Evolutionary conservation across 2,888 invertebrate genomes (phyloP).

Genomic region (Dinocampus coccinellae): DNA sequence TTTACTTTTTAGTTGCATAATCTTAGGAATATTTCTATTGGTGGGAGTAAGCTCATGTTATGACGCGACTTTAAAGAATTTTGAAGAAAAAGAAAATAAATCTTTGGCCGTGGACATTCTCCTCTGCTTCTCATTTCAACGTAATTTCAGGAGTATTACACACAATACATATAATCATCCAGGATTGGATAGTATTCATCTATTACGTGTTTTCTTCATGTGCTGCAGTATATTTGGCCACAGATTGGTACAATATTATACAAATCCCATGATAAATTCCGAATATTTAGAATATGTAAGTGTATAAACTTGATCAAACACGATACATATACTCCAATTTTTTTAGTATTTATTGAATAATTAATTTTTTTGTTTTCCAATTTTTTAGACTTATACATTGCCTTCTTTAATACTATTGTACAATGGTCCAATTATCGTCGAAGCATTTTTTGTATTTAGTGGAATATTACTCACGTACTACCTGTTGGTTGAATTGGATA

Average conservation of each 20-base stretch:
- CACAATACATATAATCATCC: conserved; percentile 46
- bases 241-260: conserved; percentile 49
- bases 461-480: conserved; percentile 71
- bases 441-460: conserved; percentile 79
- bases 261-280: conserved; percentile 45
- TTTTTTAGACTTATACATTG: conserved; percentile 73
- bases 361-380: conserved; percentile 24
- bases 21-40: conserved; percentile 40
- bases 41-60: conserved; percentile 46
- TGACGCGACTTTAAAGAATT: conserved; percentile 35
- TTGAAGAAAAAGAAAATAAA: conserved; percentile 6
- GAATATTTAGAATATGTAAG: conserved; percentile 51
- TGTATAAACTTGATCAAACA: neutral
- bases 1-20: conserved; percentile 37
- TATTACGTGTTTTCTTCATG: conserved; percentile 50
- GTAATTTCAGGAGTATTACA: conserved; percentile 52
- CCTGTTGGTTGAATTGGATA: conserved; percentile 52
- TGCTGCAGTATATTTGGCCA: conserved; percentile 51
- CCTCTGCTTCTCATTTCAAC: conserved; percentile 55
- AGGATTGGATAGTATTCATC: conserved; percentile 57
- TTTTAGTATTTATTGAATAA: neutral
- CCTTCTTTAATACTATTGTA: conserved; percentile 77
- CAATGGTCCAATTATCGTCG: conserved; percentile 77
- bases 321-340: neutral
- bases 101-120: conserved; percentile 43